Evolutionary conservation across 2,797 vertebrate species (phyloP).

Genomic region (Sebastes variabilis): DNA sequence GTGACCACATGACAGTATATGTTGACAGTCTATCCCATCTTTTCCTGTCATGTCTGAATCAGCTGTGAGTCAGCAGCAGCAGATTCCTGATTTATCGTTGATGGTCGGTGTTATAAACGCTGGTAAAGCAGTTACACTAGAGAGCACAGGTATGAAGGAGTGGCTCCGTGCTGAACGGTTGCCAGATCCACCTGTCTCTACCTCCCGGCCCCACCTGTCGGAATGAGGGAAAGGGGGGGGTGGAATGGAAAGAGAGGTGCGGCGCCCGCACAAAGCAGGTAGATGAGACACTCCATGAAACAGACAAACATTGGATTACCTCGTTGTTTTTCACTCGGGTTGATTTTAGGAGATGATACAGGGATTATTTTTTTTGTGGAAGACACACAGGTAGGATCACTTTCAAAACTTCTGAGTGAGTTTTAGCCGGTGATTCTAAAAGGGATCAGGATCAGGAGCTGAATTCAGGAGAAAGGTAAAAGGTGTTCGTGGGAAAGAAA

Average conservation of each 20-base stretch:
- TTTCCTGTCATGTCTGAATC: too few species aligned
- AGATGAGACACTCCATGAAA: not conserved
- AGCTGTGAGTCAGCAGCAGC: too few species aligned
- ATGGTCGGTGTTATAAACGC: not conserved
- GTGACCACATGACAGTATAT: too few species aligned
- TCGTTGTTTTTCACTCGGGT: not conserved
- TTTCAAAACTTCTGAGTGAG: not conserved
- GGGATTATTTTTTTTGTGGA: not conserved
- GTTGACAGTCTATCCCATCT: too few species aligned
- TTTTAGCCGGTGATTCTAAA: not conserved
- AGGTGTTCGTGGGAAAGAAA: not conserved
- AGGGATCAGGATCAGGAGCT: not conserved
- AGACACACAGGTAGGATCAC: constrained; percentile 16
- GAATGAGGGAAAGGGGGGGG: constrained; percentile 27
- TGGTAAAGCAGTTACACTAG: constrained; percentile 43
- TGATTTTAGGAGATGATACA: not conserved
- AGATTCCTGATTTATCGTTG: too few species aligned
- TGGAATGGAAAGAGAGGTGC: constrained; percentile 29
- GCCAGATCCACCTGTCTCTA: constrained; percentile 75
- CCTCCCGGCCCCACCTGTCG: constrained; percentile 70
- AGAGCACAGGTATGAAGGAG: constrained; percentile 75
- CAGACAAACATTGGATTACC: not conserved
- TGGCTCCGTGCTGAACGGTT: constrained; percentile 57
- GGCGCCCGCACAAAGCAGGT: not conserved
- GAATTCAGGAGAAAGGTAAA: not conserved